These are phyloP conservation scores for Hepsetus odoe DNA, from an alignment of 2,113 vertebrate genomes.

Conservation along the genomic window DNA sequence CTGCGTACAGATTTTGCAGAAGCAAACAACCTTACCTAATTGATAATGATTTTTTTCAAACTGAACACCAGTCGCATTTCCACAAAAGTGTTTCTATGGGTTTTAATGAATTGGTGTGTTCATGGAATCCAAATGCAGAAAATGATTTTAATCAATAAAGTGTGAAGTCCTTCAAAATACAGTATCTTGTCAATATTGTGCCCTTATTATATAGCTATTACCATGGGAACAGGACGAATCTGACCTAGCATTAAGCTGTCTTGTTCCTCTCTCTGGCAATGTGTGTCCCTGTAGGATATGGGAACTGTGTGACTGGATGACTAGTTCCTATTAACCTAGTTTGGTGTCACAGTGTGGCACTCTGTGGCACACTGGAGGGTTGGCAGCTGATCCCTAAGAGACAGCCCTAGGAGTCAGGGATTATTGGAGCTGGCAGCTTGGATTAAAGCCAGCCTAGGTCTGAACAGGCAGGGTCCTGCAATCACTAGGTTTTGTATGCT, in stretches of 20 bases:
- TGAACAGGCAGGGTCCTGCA: conserved; percentile 23
- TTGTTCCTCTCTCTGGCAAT: background rate
- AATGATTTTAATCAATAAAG: too few species aligned
- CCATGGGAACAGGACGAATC: background rate
- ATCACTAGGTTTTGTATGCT: background rate
- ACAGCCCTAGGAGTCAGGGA: conserved; percentile 66
- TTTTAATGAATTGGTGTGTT: too few species aligned
- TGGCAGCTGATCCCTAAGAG: conserved; percentile 62
- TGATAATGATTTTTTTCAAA: too few species aligned
- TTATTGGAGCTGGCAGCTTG: conserved; percentile 62
- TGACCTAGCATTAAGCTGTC: background rate
- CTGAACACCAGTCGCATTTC: too few species aligned
- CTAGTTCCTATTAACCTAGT: background rate
- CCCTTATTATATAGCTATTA: background rate
- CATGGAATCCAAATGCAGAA: too few species aligned
- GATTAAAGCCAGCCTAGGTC: conserved; percentile 61
- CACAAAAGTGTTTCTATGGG: too few species aligned
- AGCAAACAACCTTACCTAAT: too few species aligned
- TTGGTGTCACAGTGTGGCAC: background rate
- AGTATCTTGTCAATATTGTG: background rate
- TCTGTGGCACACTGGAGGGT: conserved; percentile 18
- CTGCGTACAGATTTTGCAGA: too few species aligned
- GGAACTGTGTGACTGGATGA: conserved; percentile 23
- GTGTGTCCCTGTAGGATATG: conserved; percentile 12
- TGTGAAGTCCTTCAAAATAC: too few species aligned